Conservation (phyloP, 2,888 invertebrate species). For the Caenorhabditis virilis region DNA sequence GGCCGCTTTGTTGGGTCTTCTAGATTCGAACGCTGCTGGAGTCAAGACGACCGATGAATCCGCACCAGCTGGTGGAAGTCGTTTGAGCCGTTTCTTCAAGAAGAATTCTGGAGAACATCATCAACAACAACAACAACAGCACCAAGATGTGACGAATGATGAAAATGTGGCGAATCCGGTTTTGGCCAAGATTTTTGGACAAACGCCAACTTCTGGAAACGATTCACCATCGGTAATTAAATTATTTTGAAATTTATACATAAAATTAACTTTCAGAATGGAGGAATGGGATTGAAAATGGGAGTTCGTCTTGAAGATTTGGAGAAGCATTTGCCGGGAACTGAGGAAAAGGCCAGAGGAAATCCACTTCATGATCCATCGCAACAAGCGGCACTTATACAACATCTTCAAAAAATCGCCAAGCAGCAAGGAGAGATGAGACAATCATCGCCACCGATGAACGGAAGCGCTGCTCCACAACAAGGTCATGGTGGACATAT, state of each 20-base stretch:
- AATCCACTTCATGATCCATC: conserved; percentile 51
- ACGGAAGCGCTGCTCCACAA: conserved; percentile 2
- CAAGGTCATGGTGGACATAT: conserved; percentile 8
- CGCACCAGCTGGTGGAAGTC: conserved; percentile 25
- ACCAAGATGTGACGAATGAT: no score
- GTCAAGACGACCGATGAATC: conserved; percentile 9
- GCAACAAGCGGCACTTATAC: conserved; percentile 51
- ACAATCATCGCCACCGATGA: conserved; percentile 25
- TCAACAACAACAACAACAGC: conserved; percentile 6
- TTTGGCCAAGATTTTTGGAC: conserved; percentile 30
- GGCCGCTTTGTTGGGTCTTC: conserved; percentile 48
- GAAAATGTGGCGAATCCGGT: conserved; percentile 29
- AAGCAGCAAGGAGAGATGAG: conserved; percentile 24
- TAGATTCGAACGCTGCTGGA: conserved; percentile 18
- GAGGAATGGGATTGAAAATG: conserved; percentile 9
- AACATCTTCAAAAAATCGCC: conserved; percentile 41
- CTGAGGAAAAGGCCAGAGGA: conserved; percentile 14
- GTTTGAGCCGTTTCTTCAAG: conserved; percentile 54
- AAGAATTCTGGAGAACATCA: conserved; percentile 9
- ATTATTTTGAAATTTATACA: background rate
- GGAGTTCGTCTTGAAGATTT: conserved; percentile 42
- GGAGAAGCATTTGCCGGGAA: conserved; percentile 19
- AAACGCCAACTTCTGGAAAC: conserved; percentile 14
- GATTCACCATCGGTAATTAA: conserved; percentile 5
- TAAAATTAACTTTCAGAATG: conserved; percentile 1